Evolutionary conservation across 2,113 vertebrate species (phyloP).

Genomic region (Cygnus atratus): DNA sequence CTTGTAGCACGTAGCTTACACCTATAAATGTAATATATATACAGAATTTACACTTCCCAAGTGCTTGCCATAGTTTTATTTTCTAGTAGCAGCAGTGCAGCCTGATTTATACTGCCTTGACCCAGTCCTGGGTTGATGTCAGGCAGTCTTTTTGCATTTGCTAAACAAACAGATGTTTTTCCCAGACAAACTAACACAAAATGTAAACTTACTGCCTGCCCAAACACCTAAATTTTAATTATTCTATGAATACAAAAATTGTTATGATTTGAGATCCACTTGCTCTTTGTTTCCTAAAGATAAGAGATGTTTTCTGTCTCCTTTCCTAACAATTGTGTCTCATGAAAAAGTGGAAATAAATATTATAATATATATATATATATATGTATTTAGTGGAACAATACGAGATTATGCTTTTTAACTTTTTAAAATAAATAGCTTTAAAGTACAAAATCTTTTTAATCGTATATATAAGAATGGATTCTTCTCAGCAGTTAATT

Average conservation of each 20-base stretch:
- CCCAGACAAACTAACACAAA: neutral
- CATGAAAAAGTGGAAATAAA: neutral
- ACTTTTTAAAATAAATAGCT: neutral
- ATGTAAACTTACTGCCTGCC: no score
- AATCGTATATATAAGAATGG: neutral
- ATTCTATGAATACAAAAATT: neutral
- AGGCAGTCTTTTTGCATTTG: neutral
- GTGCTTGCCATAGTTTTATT: neutral
- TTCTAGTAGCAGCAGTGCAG: neutral
- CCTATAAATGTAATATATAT: neutral
- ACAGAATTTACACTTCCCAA: neutral
- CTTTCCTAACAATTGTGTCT: neutral
- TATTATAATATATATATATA: neutral
- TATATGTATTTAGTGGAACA: neutral
- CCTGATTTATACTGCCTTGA: neutral
- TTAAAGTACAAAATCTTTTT: neutral
- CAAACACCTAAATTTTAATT: neutral
- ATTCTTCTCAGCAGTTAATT: neutral
- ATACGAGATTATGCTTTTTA: neutral
- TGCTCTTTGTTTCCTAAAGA: neutral
- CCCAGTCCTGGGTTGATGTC: neutral
- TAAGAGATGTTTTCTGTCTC: neutral
- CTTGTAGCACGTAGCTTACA: neutral
- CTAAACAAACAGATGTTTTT: neutral
- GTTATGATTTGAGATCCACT: neutral